Base-by-base conservation (phyloP, 2,888 invertebrate genomes). In the Volucella zonaria region DNA sequence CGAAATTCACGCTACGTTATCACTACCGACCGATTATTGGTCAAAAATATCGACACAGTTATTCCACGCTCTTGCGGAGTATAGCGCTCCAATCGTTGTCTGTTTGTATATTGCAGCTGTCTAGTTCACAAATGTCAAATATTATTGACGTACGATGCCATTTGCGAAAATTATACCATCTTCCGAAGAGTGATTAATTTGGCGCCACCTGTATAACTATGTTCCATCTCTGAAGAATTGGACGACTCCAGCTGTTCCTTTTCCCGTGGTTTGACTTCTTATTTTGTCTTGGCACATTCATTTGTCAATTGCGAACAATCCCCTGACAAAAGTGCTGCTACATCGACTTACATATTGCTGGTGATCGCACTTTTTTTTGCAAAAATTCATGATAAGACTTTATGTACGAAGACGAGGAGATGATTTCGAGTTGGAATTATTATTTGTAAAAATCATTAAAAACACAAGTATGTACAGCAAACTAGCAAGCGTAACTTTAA, bases 131-230 rank as follows among this genome's bases (percentile, higher is more conserved):
- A n/a, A n/a, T n/a, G n/a, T n/a, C n/a, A n/a, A n/a, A n/a, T n/a
- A n/a, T n/a, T n/a, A n/a, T n/a, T n/a, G n/a, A n/a, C n/a, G n/a
- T n/a, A n/a, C n/a, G n/a, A n/a, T n/a, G n/a, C n/a, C n/a, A n/a
- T n/a, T n/a, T n/a, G n/a, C n/a, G n/a, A n/a, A n/a, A n/a, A n/a
- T n/a, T n/a, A n/a, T n/a, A n/a, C n/a, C n/a, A n/a, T n/a, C n/a
- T n/a, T n/a, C n/a, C n/a, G n/a, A n/a, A n/a, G n/a, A n/a, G n/a
- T n/a, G n/a, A n/a, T n/a, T n/a, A n/a, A n/a, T n/a, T n/a, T n/a
- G n/a, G n/a, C n/a, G n/a, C n/a, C n/a, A n/a, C n/a, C n/a, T 9
- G 95, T 93, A 89, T 96, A 96, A 88, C 94, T 94, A 88, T 96
- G 96, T 88, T 96, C 96, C 91, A 95, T 93, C 88, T 68, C 77